Conservation (phyloP, 1,140 invertebrate species). For the Muscidifurax raptorellus region DNA sequence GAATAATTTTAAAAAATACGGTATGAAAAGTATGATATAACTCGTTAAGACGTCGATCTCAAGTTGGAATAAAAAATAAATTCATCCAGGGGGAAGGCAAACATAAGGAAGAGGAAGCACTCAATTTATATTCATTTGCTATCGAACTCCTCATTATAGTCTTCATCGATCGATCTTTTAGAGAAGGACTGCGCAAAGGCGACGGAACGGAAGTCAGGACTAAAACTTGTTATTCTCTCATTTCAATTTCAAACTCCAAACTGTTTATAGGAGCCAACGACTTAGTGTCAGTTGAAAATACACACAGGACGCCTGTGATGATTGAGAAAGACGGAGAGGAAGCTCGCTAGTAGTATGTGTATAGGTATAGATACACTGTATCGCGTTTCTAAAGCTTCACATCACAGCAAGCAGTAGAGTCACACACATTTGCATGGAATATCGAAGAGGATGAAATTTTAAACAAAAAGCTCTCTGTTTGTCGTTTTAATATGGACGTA, state of each 20-base stretch:
- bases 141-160: not conserved
- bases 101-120: not conserved
- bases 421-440: no score
- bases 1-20: no score
- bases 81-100: not conserved
- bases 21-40: not conserved
- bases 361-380: no score
- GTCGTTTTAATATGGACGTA: not conserved
- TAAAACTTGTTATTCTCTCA: conserved; percentile 23
- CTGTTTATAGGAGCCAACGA: conserved; percentile 13
- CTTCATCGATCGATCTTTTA: not conserved
- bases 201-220: not conserved
- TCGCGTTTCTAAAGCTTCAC: no score
- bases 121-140: conserved; percentile 5
- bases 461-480: not conserved
- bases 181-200: not conserved
- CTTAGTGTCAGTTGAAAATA: no score
- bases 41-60: not conserved
- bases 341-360: no score
- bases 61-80: not conserved
- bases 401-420: no score
- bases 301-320: no score
- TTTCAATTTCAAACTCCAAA: conserved; percentile 15
- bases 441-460: not conserved
- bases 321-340: no score